Base-by-base conservation (phyloP, 2,888 invertebrate genomes). In the Pemphredon lugubris region DNA sequence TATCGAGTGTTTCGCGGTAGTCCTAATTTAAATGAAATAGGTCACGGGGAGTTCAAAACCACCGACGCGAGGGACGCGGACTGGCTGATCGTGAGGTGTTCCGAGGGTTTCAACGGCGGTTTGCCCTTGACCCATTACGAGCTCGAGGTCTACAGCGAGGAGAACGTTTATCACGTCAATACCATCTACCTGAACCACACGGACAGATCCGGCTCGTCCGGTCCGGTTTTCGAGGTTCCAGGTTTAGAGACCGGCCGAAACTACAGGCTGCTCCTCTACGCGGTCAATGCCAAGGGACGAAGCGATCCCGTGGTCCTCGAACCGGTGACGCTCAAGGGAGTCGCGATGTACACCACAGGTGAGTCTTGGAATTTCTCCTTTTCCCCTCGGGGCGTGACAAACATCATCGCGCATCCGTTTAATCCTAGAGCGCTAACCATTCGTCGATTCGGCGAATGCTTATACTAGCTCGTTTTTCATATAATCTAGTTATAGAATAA, bases 61-160 rank as follows among this genome's bases (percentile, higher is more conserved):
- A 81, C 83, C 47, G 88, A 87, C 44, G 68, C 84, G n/a, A 76
- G 85, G 34, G 88, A 88, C 54, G 84, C 94, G 75, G 96, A 96
- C 87, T 95, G 96, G 1, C 88, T 97, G 73, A 95, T 95, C 90
- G 95, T 97, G 59, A 96, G 96, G 82, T 97, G 97, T 90, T 93
- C 94, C 59, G 96, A 96, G 90, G 95, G 96, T 85, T 96, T 96
- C 89, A 96, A 96, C 84, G 96, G 96, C 50, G 96, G 96, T 9
- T 91, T 96, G 58, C 96, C 96, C 1, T 95, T 97, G 90, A 94
- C 93, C 63, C 85, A 87, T 76, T 88, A 86, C 72, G 88, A 87
- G 67, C 73, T 88, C n/a, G 88, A 88, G 72, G 82, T 88, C 47
- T 88, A 87, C 77, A 86, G 82, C 64, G 88, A 88, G 65, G 88